Evolutionary conservation across 2,888 invertebrate genomes (phyloP).

Genomic region (Mythimna ferrago): DNA sequence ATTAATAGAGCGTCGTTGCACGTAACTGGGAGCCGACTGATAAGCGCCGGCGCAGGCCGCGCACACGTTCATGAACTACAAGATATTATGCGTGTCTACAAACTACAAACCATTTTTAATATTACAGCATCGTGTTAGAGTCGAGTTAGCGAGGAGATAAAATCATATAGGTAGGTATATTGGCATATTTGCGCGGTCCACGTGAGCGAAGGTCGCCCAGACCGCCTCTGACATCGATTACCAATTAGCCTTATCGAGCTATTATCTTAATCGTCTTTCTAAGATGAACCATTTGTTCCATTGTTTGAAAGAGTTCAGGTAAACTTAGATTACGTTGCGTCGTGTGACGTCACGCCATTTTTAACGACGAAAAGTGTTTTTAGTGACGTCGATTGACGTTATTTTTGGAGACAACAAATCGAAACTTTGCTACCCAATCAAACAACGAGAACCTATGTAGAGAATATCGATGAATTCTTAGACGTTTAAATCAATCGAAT

Average conservation of each 20-base stretch:
- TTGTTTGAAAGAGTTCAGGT: slow-evolving; percentile 55
- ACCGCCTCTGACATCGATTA: slow-evolving; percentile 52
- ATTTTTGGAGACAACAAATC: not conserved
- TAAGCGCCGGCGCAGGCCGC: slow-evolving; percentile 79
- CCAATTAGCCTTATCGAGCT: slow-evolving; percentile 56
- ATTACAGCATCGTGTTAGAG: slow-evolving; percentile 65
- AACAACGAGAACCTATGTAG: not conserved
- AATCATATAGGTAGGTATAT: slow-evolving; percentile 49
- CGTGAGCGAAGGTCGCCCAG: slow-evolving; percentile 60
- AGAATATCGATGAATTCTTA: not conserved
- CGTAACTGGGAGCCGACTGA: slow-evolving; percentile 81
- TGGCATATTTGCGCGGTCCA: slow-evolving; percentile 59
- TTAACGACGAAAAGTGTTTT: slow-evolving; percentile 7
- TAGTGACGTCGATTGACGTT: slow-evolving; percentile 3
- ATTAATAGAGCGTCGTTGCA: slow-evolving; percentile 63
- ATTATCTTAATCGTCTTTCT: slow-evolving; percentile 56
- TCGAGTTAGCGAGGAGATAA: slow-evolving; percentile 68
- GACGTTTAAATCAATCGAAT: too few species aligned
- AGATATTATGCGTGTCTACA: slow-evolving; percentile 65
- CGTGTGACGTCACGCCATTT: slow-evolving; percentile 53
- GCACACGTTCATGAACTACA: slow-evolving; percentile 69
- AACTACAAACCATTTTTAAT: slow-evolving; percentile 63
- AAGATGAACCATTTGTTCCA: slow-evolving; percentile 48
- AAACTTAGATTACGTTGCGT: slow-evolving; percentile 41
- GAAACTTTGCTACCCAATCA: not conserved